A percentile compares a stretch with the other conserved stretches of the same genome.
These are phyloP conservation scores for Acromyrmex echinatior DNA, from an alignment of 1,140 invertebrate species.

Conservation along the genomic window DNA sequence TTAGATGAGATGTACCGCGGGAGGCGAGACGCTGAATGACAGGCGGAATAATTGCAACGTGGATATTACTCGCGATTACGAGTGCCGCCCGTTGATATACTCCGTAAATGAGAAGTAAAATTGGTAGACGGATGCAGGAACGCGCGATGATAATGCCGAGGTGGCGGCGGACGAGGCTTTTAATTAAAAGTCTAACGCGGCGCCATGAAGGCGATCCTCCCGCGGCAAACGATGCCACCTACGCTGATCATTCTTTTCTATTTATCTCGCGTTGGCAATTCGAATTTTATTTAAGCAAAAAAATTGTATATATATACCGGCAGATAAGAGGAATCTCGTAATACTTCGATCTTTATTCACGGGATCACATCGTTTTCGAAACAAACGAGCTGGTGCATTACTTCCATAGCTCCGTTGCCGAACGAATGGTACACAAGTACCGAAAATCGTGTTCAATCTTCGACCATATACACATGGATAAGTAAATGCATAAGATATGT, in stretches of 20 bases:
- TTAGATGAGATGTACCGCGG: constrained; percentile 35
- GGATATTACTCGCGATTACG: constrained; percentile 45
- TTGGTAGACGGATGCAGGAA: constrained; percentile 68
- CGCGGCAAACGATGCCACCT: constrained; percentile 66
- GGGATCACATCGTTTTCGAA: background rate
- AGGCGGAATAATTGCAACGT: constrained; percentile 36
- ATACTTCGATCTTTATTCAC: background rate
- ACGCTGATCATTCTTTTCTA: constrained; percentile 69
- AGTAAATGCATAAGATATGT: too few relatives aligned
- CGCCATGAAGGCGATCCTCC: constrained; percentile 67
- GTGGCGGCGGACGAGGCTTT: constrained; percentile 48
- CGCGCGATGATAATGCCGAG: constrained; percentile 60
- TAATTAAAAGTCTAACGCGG: constrained; percentile 77
- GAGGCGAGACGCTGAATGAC: constrained; percentile 11
- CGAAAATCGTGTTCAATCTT: constrained; percentile 17
- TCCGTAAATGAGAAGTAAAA: constrained; percentile 61
- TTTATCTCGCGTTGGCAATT: background rate
- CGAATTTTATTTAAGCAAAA: background rate
- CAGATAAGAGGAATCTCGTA: background rate
- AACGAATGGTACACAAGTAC: background rate
- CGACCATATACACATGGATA: too few relatives aligned
- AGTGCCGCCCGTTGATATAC: constrained; percentile 7
- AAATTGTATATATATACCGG: background rate
- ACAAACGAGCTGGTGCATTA: background rate
- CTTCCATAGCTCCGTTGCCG: background rate